Evolutionary conservation across 2,797 vertebrate genomes (phyloP), one percentile per base, ranked within the genome.

Genomic region (Eidolon dupreanum): DNA sequence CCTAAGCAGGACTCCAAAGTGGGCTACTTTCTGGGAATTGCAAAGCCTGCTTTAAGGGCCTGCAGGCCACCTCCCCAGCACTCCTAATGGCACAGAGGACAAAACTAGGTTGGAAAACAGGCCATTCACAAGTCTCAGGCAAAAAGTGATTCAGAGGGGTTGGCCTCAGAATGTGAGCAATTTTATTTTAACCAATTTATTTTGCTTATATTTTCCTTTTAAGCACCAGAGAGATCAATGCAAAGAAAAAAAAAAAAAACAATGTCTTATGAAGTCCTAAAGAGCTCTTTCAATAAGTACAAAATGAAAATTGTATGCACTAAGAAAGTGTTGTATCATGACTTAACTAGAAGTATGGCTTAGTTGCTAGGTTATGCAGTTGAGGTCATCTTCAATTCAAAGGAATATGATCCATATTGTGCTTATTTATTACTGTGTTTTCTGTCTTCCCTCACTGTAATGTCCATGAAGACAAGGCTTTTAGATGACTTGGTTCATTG

Each of bases 191-290:
- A 53, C 46, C 15, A 65, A 75, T 73, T 66, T 71, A 66, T 85
- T 88, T 24, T 89, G 71, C 57, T 90, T 74, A 11, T n/a, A 65
- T 53, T 87, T 89, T 85, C 41, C 46, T 78, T 85, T 78, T 68
- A 66, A 88, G n/a, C 3, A 28, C 17, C 12, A 24, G 24, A 73
- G 38, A 94, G 33, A 75, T 51, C 31, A 84, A 33, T 31, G 10
- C 70, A 43, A 90, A 90, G 33, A 33, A 33, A 43, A 90, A 90
- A 33, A 43, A 90, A 90, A 94, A 79, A 66, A 79, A 59, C 20
- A 61, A 38, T 31, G 66, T 49, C 70, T 84, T 33, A 81, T 59
- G 43, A 84, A 71, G 26, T 79, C 43, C 87, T 51, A 92, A 87
- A 57, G 33, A 82, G 63, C 38, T 92, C 36, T 94, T 83, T 53